These are phyloP conservation scores for Trematocara nigrifrons DNA, from an alignment of 2,113 vertebrate species.

Conservation along the genomic window DNA sequence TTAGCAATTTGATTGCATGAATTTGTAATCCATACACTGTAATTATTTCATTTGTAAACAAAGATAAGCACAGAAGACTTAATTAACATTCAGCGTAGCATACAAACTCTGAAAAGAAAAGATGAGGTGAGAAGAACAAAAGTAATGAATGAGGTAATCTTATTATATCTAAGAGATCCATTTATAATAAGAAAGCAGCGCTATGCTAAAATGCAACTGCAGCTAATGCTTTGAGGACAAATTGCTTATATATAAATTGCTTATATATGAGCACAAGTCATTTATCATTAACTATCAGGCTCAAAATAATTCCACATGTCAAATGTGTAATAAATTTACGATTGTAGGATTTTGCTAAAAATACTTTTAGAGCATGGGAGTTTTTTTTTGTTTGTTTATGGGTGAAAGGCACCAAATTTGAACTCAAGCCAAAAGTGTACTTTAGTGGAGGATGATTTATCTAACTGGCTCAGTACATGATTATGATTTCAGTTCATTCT, in stretches of 20 bases:
- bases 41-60: background rate
- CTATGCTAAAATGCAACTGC: background rate
- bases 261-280: background rate
- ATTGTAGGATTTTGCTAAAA: constrained; percentile 4
- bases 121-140: background rate
- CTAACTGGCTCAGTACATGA: background rate
- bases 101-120: background rate
- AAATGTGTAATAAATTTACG: constrained; percentile 14
- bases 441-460: constrained; percentile 23
- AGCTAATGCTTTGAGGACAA: background rate
- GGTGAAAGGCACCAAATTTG: background rate
- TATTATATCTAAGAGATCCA: background rate
- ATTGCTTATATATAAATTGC: background rate
- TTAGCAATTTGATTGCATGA: background rate
- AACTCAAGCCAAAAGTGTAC: constrained; percentile 19
- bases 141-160: background rate
- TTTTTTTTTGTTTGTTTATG: background rate
- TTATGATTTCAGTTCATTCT: background rate
- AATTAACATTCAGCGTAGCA: background rate
- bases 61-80: background rate
- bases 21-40: background rate
- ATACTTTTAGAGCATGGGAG: constrained; percentile 12
- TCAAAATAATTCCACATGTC: background rate
- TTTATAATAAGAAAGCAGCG: background rate
- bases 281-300: background rate